phyloP scores from a whole-genome alignment of 2,888 invertebrate genomes.

The Aleiodes testaceus region DNA sequence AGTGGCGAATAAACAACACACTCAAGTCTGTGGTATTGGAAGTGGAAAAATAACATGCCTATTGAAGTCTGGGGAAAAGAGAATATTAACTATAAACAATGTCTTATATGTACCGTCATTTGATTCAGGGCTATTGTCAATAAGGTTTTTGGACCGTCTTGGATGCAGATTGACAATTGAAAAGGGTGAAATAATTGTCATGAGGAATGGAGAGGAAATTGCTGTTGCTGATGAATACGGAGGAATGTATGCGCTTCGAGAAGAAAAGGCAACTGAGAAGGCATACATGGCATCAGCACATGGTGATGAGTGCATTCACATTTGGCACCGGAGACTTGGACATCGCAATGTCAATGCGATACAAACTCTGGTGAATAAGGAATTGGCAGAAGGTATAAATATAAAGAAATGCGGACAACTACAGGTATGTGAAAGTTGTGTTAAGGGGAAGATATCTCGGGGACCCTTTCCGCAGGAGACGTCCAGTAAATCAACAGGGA shows the following conservation, averaged over 20 bases:
- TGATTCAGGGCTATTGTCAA: constrained; percentile 10
- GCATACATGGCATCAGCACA: background rate
- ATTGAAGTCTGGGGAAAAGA: background rate
- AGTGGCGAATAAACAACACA: constrained; percentile 11
- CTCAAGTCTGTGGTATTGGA: constrained; percentile 18
- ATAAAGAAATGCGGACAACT: constrained; percentile 37
- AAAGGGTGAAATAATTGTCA: constrained; percentile 11
- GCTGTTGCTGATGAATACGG: constrained; percentile 1
- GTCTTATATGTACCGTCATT: constrained; percentile 21
- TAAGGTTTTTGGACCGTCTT: background rate
- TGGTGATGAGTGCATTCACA: constrained; percentile 39
- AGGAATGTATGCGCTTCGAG: constrained; percentile 12
- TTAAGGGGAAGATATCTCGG: constrained; percentile 35
- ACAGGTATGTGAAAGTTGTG: constrained; percentile 26
- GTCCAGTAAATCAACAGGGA: constrained; percentile 19
- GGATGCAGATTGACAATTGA: constrained; percentile 17
- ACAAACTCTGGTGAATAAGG: constrained; percentile 20
- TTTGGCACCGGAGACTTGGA: constrained; percentile 46
- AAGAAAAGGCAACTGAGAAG: background rate
- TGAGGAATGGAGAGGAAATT: background rate
- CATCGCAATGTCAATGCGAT: constrained; percentile 44
- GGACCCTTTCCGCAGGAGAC: constrained; percentile 40
- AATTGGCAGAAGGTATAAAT: constrained; percentile 35
- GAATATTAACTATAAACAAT: constrained; percentile 1
- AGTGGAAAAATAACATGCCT: constrained; percentile 9